Conservation (phyloP, 1,140 invertebrate species). For the Paraescarpia echinospica region DNA sequence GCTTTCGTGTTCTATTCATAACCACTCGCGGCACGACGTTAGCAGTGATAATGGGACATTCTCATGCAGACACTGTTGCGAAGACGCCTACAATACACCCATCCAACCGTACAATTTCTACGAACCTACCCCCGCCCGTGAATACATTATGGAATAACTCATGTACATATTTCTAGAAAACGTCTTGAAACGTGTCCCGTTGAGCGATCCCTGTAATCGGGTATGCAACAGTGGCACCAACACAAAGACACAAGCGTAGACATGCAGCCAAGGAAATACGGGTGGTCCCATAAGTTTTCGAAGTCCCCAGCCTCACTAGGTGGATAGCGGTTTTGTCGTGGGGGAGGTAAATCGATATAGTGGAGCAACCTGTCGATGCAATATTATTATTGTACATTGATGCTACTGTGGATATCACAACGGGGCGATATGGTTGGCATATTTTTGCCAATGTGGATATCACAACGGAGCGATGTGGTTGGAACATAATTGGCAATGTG, state of each 20-base stretch:
- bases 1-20: neutral
- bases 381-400: no score
- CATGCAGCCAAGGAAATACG: no score
- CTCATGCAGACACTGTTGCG: neutral
- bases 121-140: neutral
- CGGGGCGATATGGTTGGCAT: no score
- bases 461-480: no score
- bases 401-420: no score
- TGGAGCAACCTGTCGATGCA: no score
- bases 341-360: no score
- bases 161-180: neutral
- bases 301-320: no score
- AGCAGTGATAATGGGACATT: neutral
- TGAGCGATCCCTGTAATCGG: neutral
- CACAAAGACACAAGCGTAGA: neutral
- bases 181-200: neutral
- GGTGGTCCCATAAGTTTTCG: no score
- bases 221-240: neutral
- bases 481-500: no score
- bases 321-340: no score
- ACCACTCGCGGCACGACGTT: neutral
- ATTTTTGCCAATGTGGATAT: no score
- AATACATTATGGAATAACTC: neutral
- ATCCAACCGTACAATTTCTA: neutral
- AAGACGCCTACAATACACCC: neutral